Conservation (phyloP, 2,113 vertebrate genomes). For the Bucco capensis region DNA sequence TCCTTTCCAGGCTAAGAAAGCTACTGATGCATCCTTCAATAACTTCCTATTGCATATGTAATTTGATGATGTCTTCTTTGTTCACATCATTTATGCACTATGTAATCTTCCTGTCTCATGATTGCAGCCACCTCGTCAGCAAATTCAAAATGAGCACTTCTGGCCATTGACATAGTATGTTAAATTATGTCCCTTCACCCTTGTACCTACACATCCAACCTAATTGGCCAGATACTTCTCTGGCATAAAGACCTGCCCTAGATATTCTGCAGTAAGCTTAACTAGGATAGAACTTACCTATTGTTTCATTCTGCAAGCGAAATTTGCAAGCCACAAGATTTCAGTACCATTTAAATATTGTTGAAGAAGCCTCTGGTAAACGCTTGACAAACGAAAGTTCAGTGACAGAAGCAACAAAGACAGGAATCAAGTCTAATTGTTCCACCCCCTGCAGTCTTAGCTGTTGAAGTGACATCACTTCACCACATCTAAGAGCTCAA, state of each 20-base stretch:
- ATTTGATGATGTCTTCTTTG: not conserved
- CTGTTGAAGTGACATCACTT: conserved; percentile 70
- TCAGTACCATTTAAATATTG: not conserved
- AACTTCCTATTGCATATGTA: not conserved
- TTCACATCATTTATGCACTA: not conserved
- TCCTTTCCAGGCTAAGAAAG: not conserved
- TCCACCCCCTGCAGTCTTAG: conserved; percentile 47
- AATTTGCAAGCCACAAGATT: not conserved
- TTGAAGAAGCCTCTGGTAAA: not conserved
- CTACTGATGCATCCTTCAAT: not conserved
- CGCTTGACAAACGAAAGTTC: conserved; percentile 18
- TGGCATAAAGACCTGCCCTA: not conserved
- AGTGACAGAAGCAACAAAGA: conserved; percentile 26
- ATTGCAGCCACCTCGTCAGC: not conserved
- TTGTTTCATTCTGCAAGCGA: not conserved
- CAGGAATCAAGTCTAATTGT: conserved; percentile 59
- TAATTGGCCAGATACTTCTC: not conserved
- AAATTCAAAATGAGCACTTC: not conserved
- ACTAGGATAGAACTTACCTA: not conserved
- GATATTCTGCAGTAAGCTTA: not conserved
- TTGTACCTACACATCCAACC: not conserved
- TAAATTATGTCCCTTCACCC: not conserved
- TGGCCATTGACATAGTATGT: not conserved
- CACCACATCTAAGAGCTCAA: conserved; percentile 53
- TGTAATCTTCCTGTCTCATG: not conserved